Evolutionary conservation across 2,113 vertebrate genomes (phyloP).

Genomic region (Solea senegalensis): DNA sequence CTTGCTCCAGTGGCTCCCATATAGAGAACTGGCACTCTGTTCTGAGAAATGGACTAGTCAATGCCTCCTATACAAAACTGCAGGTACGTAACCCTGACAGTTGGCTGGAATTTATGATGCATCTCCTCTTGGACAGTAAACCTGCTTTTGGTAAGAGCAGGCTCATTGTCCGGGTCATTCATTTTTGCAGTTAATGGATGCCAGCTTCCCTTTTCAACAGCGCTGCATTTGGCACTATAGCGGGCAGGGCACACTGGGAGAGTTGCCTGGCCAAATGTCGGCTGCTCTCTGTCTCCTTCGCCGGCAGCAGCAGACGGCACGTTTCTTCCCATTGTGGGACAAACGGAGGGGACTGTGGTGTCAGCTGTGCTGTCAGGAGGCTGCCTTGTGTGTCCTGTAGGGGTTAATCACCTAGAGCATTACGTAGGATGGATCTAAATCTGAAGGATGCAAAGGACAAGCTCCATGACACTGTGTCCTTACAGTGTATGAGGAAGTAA

Average conservation of each 20-base stretch:
- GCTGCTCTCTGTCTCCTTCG: constrained; percentile 23
- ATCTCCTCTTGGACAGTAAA: constrained; percentile 66
- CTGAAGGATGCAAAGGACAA: constrained; percentile 42
- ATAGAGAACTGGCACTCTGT: constrained; percentile 99
- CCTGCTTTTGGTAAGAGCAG: constrained; percentile 55
- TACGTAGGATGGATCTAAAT: constrained; percentile 58
- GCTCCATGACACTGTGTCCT: constrained; percentile 44
- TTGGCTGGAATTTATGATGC: constrained; percentile 58
- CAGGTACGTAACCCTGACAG: constrained; percentile 86
- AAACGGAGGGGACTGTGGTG: constrained; percentile 45
- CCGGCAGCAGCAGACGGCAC: constrained; percentile 57
- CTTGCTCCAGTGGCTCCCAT: constrained; percentile 93
- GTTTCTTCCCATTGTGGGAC: constrained; percentile 47
- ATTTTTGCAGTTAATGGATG: constrained; percentile 76
- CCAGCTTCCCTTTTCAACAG: constrained; percentile 67
- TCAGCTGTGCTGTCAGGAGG: constrained; percentile 52
- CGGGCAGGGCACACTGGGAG: constrained; percentile 61
- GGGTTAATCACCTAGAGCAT: constrained; percentile 68
- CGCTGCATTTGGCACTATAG: constrained; percentile 51
- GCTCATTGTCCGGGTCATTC: constrained; percentile 73
- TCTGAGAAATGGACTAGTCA: constrained; percentile 98
- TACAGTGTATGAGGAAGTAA: constrained; percentile 36
- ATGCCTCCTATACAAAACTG: constrained; percentile 99
- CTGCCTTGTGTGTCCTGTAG: constrained; percentile 52
- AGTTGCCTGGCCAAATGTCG: constrained; percentile 44